Evolutionary conservation across 2,113 vertebrate species (phyloP).

Genomic region (Rhinolophus sinicus): DNA sequence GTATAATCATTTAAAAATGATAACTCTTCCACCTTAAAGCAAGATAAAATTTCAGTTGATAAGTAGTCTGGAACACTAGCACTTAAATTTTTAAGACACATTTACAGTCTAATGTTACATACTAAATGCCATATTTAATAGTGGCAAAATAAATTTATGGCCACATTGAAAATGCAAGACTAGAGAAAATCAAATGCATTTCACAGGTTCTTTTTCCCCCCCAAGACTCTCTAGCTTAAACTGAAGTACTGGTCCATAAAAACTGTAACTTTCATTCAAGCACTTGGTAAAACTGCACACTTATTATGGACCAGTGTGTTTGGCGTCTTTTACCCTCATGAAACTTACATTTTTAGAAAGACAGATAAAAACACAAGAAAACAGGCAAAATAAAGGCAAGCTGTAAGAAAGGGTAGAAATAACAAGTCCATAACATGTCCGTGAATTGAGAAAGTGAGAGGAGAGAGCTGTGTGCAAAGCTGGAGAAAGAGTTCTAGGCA

Average conservation of each 20-base stretch:
- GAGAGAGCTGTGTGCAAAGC: neutral
- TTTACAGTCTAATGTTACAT: conserved; percentile 1
- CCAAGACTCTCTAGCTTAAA: neutral
- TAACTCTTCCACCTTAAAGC: conserved; percentile 15
- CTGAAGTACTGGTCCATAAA: neutral
- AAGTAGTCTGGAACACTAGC: neutral
- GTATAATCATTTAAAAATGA: neutral
- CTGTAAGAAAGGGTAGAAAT: neutral
- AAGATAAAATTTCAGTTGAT: conserved; percentile 35
- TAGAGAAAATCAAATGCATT: conserved; percentile 34
- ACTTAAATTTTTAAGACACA: neutral
- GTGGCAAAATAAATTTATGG: conserved; percentile 38
- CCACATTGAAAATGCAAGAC: conserved; percentile 38
- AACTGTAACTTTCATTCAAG: neutral
- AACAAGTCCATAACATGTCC: neutral
- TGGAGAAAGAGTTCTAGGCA: neutral
- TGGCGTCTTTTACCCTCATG: neutral
- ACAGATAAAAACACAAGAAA: neutral
- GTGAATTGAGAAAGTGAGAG: neutral
- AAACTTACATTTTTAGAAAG: neutral
- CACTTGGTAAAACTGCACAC: neutral
- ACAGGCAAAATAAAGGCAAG: neutral
- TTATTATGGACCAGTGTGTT: neutral
- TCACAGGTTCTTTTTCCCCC: neutral
- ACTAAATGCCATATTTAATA: conserved; percentile 18